Base-by-base conservation (phyloP, 2,888 invertebrate species). In the Xestia c-nigrum region DNA sequence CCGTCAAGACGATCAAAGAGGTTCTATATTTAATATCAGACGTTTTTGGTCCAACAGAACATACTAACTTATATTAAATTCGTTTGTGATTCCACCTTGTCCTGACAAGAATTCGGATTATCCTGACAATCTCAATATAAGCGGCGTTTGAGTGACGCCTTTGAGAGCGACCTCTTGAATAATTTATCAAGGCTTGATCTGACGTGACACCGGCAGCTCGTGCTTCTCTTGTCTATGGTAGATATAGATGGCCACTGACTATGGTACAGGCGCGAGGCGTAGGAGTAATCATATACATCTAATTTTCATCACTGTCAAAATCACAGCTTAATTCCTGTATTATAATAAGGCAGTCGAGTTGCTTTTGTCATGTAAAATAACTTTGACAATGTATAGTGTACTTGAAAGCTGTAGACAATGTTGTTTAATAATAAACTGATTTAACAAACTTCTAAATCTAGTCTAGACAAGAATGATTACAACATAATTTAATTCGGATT, bases 71-170 rank as follows among this genome's bases (percentile, higher is more conserved):
- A 52, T 83, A 73, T 73, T 66, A 78, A 73, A 70, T 57, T 81
- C 55, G 83, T 83, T 78, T 78, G 46, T 78, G 67, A 78, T 74
- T 14, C 75, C 52, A 70, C 68, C 75, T 50, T 80, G 65, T 75
- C 50, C 65, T 57, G 72, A 47, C 69, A 70, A 76, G 69, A 80
- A 84, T 83, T 66, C 57, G 65, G 75, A 84, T 83, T 72, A 83
- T 83, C 69, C 65, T 61, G 68, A 75, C 72, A 66, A 83, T 83
- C 72, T 84, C 72, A 69, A 83, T 83, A 83, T 75, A 76, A 69
- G 64, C 68, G 75, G 57, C 55, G 55, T 84, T 84, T 80, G 82
- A 80, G 72, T 83, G 84, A 80, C 72, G 80, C 61, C 72, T 80
- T 84, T 69, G 75, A 68, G 31, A 69, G 77, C 59, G 74, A 55